phyloP scores from a whole-genome alignment of 2,797 vertebrate genomes.

The Ammospiza maritima region DNA sequence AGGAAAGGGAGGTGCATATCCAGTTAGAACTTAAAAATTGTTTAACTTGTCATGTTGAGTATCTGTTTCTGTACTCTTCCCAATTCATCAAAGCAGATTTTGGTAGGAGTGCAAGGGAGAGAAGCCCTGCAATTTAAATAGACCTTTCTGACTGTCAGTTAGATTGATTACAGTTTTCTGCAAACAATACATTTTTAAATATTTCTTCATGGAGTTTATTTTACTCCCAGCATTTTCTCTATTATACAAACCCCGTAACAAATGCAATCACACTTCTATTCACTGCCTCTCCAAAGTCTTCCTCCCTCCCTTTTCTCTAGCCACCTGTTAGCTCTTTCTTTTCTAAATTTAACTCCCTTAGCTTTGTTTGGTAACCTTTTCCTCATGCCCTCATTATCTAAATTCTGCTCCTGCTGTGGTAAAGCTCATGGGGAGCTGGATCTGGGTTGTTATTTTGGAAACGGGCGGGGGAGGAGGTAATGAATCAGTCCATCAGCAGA shows the following conservation, averaged over 20 bases:
- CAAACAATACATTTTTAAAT: slow-evolving; percentile 59
- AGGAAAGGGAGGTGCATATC: neutral
- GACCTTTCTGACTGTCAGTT: slow-evolving; percentile 62
- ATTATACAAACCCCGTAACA: neutral
- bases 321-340: slow-evolving; percentile 65
- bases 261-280: slow-evolving; percentile 59
- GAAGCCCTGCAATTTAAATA: slow-evolving; percentile 54
- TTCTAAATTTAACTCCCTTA: slow-evolving; percentile 64
- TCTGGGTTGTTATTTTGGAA: slow-evolving; percentile 52
- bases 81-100: slow-evolving; percentile 3
- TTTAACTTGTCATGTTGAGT: neutral
- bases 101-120: slow-evolving; percentile 24
- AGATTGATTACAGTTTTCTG: slow-evolving; percentile 57
- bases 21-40: neutral
- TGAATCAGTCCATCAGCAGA: slow-evolving; percentile 35
- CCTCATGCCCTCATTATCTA: slow-evolving; percentile 46
- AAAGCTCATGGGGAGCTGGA: slow-evolving; percentile 29
- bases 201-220: slow-evolving; percentile 47
- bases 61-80: neutral
- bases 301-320: slow-evolving; percentile 47
- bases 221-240: slow-evolving; percentile 43
- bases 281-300: slow-evolving; percentile 44
- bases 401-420: slow-evolving; percentile 60
- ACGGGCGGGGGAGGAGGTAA: neutral
- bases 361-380: slow-evolving; percentile 57